A percentile compares a stretch with the other conserved stretches of the same genome.
Evolutionary conservation across 2,888 invertebrate species (phyloP).

Genomic region (Dione vanillae): DNA sequence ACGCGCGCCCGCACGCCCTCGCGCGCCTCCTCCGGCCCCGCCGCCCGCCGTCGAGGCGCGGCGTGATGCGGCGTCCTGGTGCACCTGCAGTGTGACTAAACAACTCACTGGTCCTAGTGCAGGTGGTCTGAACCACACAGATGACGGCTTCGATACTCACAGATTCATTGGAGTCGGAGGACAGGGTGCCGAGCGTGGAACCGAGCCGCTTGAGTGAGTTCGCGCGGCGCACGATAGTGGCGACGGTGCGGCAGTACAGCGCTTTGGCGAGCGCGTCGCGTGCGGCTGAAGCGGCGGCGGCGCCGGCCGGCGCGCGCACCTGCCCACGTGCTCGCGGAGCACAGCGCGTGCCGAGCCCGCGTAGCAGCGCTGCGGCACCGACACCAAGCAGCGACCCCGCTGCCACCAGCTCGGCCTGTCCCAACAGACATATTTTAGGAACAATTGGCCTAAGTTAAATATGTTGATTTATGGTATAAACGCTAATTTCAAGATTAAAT

Average conservation of each 20-base stretch:
- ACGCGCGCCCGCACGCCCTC: constrained; percentile 90
- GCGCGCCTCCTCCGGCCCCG: constrained; percentile 91
- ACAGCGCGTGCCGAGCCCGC: constrained; percentile 92
- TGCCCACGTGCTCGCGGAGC: constrained; percentile 91
- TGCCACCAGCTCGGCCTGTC: constrained; percentile 90
- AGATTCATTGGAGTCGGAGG: constrained; percentile 96
- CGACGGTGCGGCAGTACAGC: constrained; percentile 96
- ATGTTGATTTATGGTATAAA: no score
- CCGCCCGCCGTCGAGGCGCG: constrained; percentile 92
- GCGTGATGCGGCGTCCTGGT: constrained; percentile 93
- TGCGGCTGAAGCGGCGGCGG: constrained; percentile 94
- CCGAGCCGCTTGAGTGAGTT: constrained; percentile 95
- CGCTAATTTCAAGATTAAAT: no score
- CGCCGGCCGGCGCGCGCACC: constrained; percentile 93
- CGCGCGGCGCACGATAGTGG: constrained; percentile 95
- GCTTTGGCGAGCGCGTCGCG: constrained; percentile 96
- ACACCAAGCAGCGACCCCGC: constrained; percentile 92
- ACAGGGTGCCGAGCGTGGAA: constrained; percentile 92
- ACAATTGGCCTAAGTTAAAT: no score
- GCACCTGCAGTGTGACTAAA: constrained; percentile 39
- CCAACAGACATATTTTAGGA: no score
- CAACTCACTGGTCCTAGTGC: constrained; percentile 15
- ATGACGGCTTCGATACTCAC: constrained; percentile 82
- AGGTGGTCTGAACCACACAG: constrained; percentile 80
- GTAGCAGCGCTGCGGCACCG: constrained; percentile 90